These are phyloP conservation scores for Threskiornis aethiopicus DNA, from an alignment of 2,797 vertebrate genomes.

Conservation along the genomic window DNA sequence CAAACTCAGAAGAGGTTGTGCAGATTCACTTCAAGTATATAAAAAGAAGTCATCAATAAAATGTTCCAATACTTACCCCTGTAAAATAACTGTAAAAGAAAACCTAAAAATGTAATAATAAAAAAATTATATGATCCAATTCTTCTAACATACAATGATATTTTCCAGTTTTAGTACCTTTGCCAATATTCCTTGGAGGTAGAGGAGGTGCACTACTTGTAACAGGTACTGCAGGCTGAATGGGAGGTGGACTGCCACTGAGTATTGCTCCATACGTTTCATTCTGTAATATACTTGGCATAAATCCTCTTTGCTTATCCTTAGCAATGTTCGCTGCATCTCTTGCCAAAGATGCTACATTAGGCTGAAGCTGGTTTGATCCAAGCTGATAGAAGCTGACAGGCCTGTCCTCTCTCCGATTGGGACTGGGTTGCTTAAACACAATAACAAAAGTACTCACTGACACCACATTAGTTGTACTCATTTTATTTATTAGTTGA, in stretches of 20 bases:
- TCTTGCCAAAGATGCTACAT: conserved; percentile 75
- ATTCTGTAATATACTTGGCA: conserved; percentile 93
- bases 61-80: neutral
- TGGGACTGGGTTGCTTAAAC: conserved; percentile 88
- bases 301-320: conserved; percentile 89
- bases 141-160: neutral
- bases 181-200: conserved; percentile 92
- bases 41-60: neutral
- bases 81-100: neutral
- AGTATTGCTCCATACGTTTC: conserved; percentile 96
- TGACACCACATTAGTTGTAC: neutral
- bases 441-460: neutral
- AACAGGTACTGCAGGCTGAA: conserved; percentile 70
- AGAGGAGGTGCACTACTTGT: conserved; percentile 84
- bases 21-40: neutral
- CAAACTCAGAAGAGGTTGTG: neutral
- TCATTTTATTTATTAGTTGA: neutral
- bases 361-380: conserved; percentile 78
- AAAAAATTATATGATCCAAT: neutral
- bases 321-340: conserved; percentile 82
- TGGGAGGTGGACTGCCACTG: conserved; percentile 74
- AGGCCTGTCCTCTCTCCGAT: conserved; percentile 92
- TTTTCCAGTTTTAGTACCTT: conserved; percentile 70
- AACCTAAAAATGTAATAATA: neutral
- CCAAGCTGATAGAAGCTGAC: conserved; percentile 91